A percentile compares a stretch with the other conserved stretches of the same genome.
These are phyloP conservation scores for Julus scanicus DNA, from an alignment of 2,888 invertebrate genomes.

Conservation along the genomic window DNA sequence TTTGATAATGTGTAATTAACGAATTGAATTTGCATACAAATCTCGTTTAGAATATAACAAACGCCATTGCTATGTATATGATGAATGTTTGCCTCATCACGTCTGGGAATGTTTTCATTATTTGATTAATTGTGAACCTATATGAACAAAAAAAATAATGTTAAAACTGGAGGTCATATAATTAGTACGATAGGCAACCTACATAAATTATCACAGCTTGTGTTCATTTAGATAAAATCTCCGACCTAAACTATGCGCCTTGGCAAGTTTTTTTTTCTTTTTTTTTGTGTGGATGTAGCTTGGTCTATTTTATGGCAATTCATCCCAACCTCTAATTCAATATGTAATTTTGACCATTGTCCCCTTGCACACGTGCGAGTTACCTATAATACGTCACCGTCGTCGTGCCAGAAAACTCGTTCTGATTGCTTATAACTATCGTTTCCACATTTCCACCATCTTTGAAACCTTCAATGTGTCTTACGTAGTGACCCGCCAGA, in stretches of 20 bases:
- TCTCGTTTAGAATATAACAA: slow-evolving; percentile 1
- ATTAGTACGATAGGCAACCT: slow-evolving; percentile 29
- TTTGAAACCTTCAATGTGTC: background rate
- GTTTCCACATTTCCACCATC: background rate
- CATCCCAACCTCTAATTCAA: too few relatives aligned
- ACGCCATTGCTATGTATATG: background rate
- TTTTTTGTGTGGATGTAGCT: background rate
- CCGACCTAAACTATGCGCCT: background rate
- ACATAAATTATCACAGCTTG: slow-evolving; percentile 17
- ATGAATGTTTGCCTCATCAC: background rate
- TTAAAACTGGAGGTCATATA: background rate
- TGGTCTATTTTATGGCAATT: background rate
- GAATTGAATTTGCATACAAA: background rate
- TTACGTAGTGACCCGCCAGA: slow-evolving; percentile 2
- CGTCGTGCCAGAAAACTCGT: background rate
- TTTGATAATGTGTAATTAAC: background rate
- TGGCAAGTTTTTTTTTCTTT: background rate
- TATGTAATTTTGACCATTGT: too few relatives aligned
- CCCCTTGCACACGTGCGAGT: background rate
- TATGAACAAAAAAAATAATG: background rate
- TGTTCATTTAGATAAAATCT: slow-evolving; percentile 3
- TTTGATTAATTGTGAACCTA: background rate
- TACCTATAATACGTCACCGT: background rate
- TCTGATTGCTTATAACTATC: background rate
- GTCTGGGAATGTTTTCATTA: background rate